Percentiles rank a stretch among this genome's conserved stretches.
Evolutionary conservation across 2,888 invertebrate species (phyloP).

Genomic region (Spisula solida): DNA sequence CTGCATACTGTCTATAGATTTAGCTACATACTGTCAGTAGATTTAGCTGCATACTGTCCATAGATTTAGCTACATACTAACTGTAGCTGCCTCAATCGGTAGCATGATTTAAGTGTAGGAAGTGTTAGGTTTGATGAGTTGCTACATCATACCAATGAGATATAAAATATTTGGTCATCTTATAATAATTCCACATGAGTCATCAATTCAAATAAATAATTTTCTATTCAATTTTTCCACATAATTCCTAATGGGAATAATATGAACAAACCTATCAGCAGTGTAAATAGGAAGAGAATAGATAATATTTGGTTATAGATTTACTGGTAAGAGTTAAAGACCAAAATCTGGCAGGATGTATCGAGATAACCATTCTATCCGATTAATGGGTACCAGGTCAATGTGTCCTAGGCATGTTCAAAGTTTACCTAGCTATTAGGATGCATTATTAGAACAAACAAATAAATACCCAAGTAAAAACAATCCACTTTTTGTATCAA

Average conservation of each 20-base stretch:
- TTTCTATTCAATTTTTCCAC: too few species aligned
- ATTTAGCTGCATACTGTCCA: too few species aligned
- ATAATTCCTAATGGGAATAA: neutral
- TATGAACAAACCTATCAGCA: neutral
- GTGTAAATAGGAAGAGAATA: neutral
- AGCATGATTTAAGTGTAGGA: too few species aligned
- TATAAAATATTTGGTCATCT: too few species aligned
- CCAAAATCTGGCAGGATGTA: neutral
- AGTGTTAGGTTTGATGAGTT: too few species aligned
- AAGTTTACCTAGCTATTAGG: conserved; percentile 22
- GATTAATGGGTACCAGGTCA: conserved; percentile 8
- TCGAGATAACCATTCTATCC: neutral
- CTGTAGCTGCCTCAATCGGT: too few species aligned
- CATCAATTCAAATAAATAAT: too few species aligned
- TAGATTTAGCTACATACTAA: too few species aligned
- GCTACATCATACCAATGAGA: too few species aligned
- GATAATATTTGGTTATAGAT: neutral
- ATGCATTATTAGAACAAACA: conserved; percentile 43
- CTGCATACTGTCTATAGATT: too few species aligned
- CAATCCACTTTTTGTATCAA: conserved; percentile 37
- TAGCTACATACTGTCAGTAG: too few species aligned
- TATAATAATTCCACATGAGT: too few species aligned
- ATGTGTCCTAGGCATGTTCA: neutral
- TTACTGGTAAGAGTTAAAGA: neutral
- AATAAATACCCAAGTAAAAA: conserved; percentile 19